Evolutionary conservation across 2,113 vertebrate species (phyloP), one percentile per base, ranked within the genome.

Genomic region (Nerophis ophidion): DNA sequence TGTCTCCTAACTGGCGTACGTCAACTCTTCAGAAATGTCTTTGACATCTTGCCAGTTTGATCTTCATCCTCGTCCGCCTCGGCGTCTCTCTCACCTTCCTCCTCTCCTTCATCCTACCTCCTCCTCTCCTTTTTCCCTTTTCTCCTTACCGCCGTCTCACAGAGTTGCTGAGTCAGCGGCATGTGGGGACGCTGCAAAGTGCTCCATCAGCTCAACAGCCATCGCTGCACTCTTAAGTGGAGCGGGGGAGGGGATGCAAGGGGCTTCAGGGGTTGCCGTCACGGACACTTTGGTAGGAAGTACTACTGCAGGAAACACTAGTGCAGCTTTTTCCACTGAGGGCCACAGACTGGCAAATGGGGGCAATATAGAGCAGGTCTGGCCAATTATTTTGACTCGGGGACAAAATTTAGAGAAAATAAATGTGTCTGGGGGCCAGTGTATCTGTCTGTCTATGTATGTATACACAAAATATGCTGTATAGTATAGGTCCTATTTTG

Each of bases 181-280:
- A 77, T 34, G 71, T 54, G 59, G 80, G 68, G 71, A 70, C 61
- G 70, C 53, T 76, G 65, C 74, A 87, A 87, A 89, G 85, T 90
- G 87, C 85, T 80, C 80, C 72, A 86, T 91, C 87, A 88, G 88
- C 88, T 86, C 76, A 70, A 85, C 84, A 78, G 61, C 79, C 79
- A 75, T 76, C 67, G 45, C 78, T 65, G 42, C 79, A 71, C 73
- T 76, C 68, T 83, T 85, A 86, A 85, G 77, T 79, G 79, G 52
- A 61, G 73, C 66, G 60, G 60, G 14, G 56, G 45, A 12, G 26
- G 45, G 44, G 8, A 5, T 7, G 51, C 3, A 48, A 12, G 33
- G 62, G 13, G 64, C 50, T 16, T 5, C 5, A 33, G 49, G 57
- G 74, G 65, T 55, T 68, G 38, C 44, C 63, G 54, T 80, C 61